Evolutionary conservation across 2,113 vertebrate species (phyloP).

Genomic region (Fulica atra): DNA sequence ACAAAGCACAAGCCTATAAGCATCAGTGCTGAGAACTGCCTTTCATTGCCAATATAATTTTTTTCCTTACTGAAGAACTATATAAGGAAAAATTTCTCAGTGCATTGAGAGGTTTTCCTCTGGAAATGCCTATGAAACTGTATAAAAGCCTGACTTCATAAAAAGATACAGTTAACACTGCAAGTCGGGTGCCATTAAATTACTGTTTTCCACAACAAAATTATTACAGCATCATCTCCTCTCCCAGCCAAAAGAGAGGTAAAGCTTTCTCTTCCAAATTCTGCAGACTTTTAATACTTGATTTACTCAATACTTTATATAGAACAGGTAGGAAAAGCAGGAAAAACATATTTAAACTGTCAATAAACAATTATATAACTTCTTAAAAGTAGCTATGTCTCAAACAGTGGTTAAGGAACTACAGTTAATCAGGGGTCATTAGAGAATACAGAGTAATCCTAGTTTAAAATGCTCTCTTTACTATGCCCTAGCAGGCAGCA

Average conservation of each 20-base stretch:
- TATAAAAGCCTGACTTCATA: neutral
- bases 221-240: neutral
- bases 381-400: neutral
- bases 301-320: neutral
- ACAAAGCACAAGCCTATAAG: neutral
- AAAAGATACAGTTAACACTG: neutral
- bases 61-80: neutral
- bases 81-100: neutral
- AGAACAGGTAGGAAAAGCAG: neutral
- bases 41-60: neutral
- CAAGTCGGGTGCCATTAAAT: neutral
- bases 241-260: neutral
- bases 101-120: neutral
- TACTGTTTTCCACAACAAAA: neutral
- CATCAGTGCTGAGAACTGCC: neutral
- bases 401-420: neutral
- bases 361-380: neutral
- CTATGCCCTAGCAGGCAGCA: neutral
- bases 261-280: neutral
- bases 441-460: neutral
- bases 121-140: neutral
- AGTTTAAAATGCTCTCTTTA: neutral
- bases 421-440: accelerated
- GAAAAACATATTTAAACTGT: neutral
- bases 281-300: neutral